These are phyloP conservation scores for Larimichthys polyactis DNA, from an alignment of 2,113 vertebrate genomes.

Conservation along the genomic window DNA sequence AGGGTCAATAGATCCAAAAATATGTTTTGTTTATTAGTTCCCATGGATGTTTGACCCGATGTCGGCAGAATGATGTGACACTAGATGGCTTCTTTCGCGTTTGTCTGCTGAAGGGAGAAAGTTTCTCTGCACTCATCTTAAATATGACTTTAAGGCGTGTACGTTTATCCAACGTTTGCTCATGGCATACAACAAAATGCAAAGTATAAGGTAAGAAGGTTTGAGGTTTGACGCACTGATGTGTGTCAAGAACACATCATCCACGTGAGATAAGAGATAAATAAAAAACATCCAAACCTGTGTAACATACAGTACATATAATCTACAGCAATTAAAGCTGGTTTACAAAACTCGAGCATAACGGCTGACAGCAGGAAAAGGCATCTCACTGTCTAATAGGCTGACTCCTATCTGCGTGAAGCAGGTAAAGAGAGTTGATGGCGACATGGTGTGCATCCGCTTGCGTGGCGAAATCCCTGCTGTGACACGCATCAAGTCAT, in stretches of 20 bases:
- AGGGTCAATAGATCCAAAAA: background rate
- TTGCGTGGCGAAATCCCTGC: conserved; percentile 27
- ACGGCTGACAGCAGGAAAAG: background rate
- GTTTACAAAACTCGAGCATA: background rate
- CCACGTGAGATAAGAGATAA: background rate
- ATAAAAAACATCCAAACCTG: background rate
- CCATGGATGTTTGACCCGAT: background rate
- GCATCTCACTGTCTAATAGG: conserved; percentile 35
- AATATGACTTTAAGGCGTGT: background rate
- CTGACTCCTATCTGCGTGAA: conserved; percentile 46
- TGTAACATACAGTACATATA: background rate
- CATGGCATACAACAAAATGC: background rate
- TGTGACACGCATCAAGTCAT: conserved; percentile 23
- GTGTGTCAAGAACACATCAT: background rate
- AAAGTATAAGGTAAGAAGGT: no score
- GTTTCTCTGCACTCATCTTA: background rate
- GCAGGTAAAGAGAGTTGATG: conserved; percentile 39
- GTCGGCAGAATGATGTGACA: background rate
- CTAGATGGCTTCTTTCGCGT: background rate
- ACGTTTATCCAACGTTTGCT: no score
- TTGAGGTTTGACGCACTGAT: background rate
- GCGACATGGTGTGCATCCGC: conserved; percentile 18
- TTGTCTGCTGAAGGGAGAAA: background rate
- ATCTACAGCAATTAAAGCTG: background rate
- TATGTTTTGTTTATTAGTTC: background rate